phyloP scores from a whole-genome alignment of 2,797 vertebrate genomes.

The Neosilurus mollespiculum region DNA sequence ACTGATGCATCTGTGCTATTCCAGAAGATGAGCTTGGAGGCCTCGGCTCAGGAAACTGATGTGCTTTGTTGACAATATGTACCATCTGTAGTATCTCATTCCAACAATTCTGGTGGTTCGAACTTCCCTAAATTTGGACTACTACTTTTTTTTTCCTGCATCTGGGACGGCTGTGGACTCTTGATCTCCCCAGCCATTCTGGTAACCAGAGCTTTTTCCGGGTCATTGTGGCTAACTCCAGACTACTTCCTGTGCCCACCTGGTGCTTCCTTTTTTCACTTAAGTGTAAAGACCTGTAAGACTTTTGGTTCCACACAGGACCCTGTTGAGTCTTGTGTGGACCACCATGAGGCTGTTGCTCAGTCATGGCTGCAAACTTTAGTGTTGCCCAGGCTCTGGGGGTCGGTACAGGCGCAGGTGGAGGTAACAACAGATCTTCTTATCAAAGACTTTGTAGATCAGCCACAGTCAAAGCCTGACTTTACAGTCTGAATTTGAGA shows the following conservation, averaged over 20 bases:
- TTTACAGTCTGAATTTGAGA: not conserved
- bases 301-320: too few relatives aligned
- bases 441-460: not conserved
- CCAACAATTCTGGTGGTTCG: not conserved
- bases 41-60: not conserved
- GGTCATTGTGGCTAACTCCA: not conserved
- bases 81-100: not conserved
- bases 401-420: not conserved
- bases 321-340: not conserved
- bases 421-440: not conserved
- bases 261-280: too few relatives aligned
- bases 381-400: not conserved
- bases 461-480: not conserved
- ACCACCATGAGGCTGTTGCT: not conserved
- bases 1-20: not conserved
- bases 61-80: not conserved
- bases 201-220: not conserved
- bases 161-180: too few relatives aligned
- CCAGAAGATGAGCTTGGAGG: not conserved
- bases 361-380: not conserved
- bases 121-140: not conserved
- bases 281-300: not conserved
- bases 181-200: not conserved
- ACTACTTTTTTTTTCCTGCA: too few relatives aligned
- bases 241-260: not conserved